phyloP scores from a whole-genome alignment of 2,888 invertebrate species.

The Cheilosia vernalis region DNA sequence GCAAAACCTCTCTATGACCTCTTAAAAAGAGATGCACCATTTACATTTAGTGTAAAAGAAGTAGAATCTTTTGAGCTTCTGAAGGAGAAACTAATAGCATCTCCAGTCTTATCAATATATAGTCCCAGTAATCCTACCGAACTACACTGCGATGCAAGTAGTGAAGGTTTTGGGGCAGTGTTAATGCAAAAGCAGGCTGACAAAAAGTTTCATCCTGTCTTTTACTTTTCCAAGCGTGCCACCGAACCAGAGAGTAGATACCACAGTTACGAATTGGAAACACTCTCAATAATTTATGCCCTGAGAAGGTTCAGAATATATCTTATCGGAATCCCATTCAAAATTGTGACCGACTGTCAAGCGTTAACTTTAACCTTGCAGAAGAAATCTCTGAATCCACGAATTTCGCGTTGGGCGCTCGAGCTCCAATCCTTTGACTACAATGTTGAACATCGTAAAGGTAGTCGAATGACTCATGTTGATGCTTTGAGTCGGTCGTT shows the following conservation, averaged over 20 bases:
- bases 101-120: background rate
- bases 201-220: slow-evolving; percentile 77
- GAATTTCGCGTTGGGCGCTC: slow-evolving; percentile 72
- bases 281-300: slow-evolving; percentile 22
- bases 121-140: slow-evolving; percentile 74
- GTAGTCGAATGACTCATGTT: slow-evolving; percentile 77
- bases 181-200: slow-evolving; percentile 73
- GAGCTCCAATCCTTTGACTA: slow-evolving; percentile 73
- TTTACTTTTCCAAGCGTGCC: slow-evolving; percentile 77
- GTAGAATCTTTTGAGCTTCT: background rate
- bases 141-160: slow-evolving; percentile 77
- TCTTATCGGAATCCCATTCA: slow-evolving; percentile 71
- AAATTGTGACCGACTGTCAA: slow-evolving; percentile 77
- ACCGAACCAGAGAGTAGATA: slow-evolving; percentile 76
- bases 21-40: background rate
- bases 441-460: slow-evolving; percentile 70
- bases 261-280: slow-evolving; percentile 40
- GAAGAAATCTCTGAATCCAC: slow-evolving; percentile 73
- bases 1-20: background rate
- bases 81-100: too few relatives aligned
- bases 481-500: slow-evolving; percentile 77
- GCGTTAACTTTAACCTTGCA: slow-evolving; percentile 68
- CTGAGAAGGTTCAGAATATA: slow-evolving; percentile 29
- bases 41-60: background rate
- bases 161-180: slow-evolving; percentile 73